Percentiles rank a stretch among this genome's conserved stretches.
Evolutionary conservation across 2,113 vertebrate species (phyloP).

Genomic region (Narcine bancroftii): DNA sequence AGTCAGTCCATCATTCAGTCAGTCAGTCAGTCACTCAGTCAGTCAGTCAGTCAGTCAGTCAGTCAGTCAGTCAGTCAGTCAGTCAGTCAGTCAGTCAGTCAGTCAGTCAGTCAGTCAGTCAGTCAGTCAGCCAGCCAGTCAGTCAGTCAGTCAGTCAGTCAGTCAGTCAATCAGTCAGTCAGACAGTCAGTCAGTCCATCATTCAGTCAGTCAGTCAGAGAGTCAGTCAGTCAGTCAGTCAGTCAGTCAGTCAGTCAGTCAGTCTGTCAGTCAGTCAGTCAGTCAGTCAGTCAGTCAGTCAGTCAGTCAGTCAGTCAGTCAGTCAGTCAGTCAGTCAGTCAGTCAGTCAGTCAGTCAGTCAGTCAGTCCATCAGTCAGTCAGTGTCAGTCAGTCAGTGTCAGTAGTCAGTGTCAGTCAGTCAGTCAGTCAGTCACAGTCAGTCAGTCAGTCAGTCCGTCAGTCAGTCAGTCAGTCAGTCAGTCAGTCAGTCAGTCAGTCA

Average conservation of each 20-base stretch:
- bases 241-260: constrained; percentile 1
- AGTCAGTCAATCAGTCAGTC: no score
- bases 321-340: constrained; percentile 25
- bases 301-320: constrained; percentile 29
- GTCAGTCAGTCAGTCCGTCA: not conserved
- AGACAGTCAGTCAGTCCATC: no score
- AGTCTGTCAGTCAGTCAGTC: constrained; percentile 20
- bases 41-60: constrained; percentile 8
- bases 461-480: not conserved
- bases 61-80: constrained; percentile 11
- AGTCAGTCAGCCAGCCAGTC: no score
- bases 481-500: constrained; percentile 7
- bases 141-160: no score
- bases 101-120: constrained; percentile 25
- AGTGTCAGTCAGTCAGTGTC: no score
- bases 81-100: constrained; percentile 5
- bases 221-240: not conserved
- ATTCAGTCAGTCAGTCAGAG: not conserved
- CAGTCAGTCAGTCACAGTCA: not conserved
- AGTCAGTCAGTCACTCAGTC: constrained; percentile 11
- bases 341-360: constrained; percentile 25
- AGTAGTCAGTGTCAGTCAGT: no score
- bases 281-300: constrained; percentile 25
- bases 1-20: no score
- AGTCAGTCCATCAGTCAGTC: no score